Conservation (phyloP, 2,113 vertebrate species). For the Ornithorhynchus anatinus region DNA sequence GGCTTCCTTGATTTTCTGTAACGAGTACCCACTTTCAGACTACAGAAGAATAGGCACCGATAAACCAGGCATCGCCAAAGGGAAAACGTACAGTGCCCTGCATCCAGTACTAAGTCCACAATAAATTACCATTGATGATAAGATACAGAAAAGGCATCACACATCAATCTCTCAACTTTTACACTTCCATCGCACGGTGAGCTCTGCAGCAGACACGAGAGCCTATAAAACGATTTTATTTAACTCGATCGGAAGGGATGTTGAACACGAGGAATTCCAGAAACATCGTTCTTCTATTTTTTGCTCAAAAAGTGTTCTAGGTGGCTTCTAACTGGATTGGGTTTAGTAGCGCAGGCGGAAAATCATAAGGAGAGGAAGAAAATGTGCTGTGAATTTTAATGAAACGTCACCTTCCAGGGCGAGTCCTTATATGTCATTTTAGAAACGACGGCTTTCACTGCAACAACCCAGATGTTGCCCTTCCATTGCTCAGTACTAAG, state of each 20-base stretch:
- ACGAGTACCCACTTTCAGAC: background rate
- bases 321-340: constrained; percentile 43
- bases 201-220: constrained; percentile 40
- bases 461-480: background rate
- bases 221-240: constrained; percentile 48
- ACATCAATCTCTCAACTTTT: background rate
- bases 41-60: constrained; percentile 18
- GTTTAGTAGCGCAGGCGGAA: constrained; percentile 47
- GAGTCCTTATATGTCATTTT: constrained; percentile 30
- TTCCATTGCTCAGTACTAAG: constrained; percentile 11
- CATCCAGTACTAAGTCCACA: constrained; percentile 15
- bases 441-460: constrained; percentile 29
- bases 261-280: constrained; percentile 39
- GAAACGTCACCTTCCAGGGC: background rate
- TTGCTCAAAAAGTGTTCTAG: constrained; percentile 42
- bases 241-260: constrained; percentile 51
- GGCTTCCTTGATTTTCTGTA: background rate
- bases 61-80: background rate
- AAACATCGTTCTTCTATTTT: constrained; percentile 42
- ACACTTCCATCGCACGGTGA: constrained; percentile 27
- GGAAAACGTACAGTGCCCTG: constrained; percentile 11
- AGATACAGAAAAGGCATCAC: too few species aligned
- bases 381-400: constrained; percentile 57
- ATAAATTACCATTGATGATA: background rate
- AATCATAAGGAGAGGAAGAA: background rate